Conservation (phyloP, 2,113 vertebrate species). For the Henicopernis longicauda region DNA sequence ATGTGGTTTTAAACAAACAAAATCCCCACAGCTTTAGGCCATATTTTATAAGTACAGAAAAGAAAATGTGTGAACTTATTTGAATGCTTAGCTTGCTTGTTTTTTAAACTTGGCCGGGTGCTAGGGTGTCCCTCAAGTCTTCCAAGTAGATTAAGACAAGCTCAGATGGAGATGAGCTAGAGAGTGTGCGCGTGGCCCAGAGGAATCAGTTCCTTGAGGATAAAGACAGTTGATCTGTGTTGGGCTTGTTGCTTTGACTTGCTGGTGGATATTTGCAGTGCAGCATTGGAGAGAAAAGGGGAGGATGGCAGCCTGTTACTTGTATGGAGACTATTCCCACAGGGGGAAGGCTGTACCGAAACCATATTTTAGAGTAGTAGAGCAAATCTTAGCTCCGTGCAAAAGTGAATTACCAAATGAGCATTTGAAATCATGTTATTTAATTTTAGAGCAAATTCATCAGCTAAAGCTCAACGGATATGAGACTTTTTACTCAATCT, state of each 20-base stretch:
- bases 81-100: not conserved
- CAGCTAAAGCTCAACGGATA: not conserved
- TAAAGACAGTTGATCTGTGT: not conserved
- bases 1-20: not conserved
- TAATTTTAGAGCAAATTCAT: not conserved
- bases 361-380: rapidly evolving
- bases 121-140: not conserved
- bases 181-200: rapidly evolving
- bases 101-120: not conserved
- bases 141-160: slow-evolving; percentile 10
- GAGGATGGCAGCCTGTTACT: not conserved
- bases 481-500: not conserved
- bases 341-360: not conserved
- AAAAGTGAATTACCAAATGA: not conserved
- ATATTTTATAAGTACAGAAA: not conserved
- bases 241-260: not conserved
- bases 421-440: not conserved
- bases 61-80: not conserved
- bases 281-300: not conserved
- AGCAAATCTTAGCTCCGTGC: not conserved
- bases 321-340: rapidly evolving
- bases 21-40: not conserved
- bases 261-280: not conserved
- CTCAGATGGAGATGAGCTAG: not conserved
- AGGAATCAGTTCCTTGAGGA: not conserved